These are phyloP conservation scores for Drosophila fulvimacula DNA, from an alignment of 2,888 invertebrate species.

Conservation along the genomic window DNA sequence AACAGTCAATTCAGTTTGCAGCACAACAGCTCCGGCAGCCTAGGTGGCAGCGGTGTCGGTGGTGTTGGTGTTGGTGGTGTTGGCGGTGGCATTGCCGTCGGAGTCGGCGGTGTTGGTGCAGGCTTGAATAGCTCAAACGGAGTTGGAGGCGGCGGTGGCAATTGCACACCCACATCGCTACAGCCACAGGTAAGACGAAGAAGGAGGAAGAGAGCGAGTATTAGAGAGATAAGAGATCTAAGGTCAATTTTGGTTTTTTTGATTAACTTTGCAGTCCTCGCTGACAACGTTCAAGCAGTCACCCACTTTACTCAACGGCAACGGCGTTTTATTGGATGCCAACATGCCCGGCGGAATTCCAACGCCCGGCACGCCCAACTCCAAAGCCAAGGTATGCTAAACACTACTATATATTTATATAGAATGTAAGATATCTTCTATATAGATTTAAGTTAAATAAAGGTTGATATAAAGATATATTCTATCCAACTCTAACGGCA, in stretches of 20 bases:
- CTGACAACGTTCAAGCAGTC: slow-evolving; percentile 85
- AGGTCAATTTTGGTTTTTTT: not conserved
- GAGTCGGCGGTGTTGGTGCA: slow-evolving; percentile 25
- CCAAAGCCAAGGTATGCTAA: slow-evolving; percentile 90
- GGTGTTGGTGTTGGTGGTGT: slow-evolving; percentile 44
- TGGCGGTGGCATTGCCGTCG: slow-evolving; percentile 47
- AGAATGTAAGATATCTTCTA: not conserved
- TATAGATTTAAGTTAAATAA: too few species aligned
- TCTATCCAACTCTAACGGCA: not conserved
- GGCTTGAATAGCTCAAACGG: slow-evolving; percentile 16
- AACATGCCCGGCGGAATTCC: slow-evolving; percentile 89
- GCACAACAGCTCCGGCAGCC: slow-evolving; percentile 85
- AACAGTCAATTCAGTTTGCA: slow-evolving; percentile 85
- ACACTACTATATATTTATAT: not conserved
- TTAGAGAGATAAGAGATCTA: not conserved
- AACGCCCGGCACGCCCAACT: slow-evolving; percentile 92
- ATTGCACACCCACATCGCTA: slow-evolving; percentile 84
- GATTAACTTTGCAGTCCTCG: slow-evolving; percentile 76
- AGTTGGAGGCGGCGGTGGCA: slow-evolving; percentile 61
- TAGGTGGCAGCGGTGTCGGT: slow-evolving; percentile 73
- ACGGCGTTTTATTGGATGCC: slow-evolving; percentile 84
- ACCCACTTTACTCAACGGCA: slow-evolving; percentile 84
- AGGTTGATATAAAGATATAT: too few species aligned
- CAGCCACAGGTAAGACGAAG: slow-evolving; percentile 82
- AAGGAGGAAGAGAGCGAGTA: not conserved